These are phyloP conservation scores for Hemitrygon akajei DNA, from an alignment of 2,797 vertebrate species.

Conservation along the genomic window DNA sequence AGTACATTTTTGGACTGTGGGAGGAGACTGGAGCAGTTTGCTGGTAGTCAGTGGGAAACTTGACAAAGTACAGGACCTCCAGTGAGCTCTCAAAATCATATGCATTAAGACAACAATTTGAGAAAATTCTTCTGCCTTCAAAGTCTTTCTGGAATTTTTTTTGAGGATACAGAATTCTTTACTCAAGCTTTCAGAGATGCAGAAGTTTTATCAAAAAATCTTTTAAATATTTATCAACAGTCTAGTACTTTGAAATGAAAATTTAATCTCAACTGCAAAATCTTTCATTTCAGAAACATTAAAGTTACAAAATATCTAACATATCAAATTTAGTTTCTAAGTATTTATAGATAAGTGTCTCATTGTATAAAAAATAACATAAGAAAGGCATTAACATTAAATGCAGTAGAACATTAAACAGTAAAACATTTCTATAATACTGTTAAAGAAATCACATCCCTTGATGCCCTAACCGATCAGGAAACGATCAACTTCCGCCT, in stretches of 20 bases:
- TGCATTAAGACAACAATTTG: background rate
- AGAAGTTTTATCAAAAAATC: background rate
- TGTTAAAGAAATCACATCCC: background rate
- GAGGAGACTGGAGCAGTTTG: background rate
- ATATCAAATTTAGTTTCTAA: background rate
- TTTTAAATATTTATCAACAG: constrained; percentile 1
- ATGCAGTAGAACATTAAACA: background rate
- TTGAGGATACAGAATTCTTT: no score
- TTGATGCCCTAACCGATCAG: no score
- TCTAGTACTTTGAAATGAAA: background rate
- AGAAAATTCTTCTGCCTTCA: background rate
- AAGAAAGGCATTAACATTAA: background rate
- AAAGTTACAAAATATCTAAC: background rate
- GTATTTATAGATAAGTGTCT: background rate
- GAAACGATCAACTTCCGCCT: no score
- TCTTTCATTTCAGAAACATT: constrained; percentile 16
- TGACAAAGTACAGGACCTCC: background rate
- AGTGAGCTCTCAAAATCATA: background rate
- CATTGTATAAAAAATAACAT: background rate
- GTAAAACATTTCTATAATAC: background rate
- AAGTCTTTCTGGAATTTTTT: background rate
- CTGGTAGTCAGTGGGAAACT: background rate
- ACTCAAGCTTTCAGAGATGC: background rate
- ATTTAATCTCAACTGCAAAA: background rate
- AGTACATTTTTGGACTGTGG: no score